A percentile compares a stretch with the other conserved stretches of the same genome.
These are phyloP conservation scores for Euleptes europaea DNA, from an alignment of 2,113 vertebrate species.

Conservation along the genomic window DNA sequence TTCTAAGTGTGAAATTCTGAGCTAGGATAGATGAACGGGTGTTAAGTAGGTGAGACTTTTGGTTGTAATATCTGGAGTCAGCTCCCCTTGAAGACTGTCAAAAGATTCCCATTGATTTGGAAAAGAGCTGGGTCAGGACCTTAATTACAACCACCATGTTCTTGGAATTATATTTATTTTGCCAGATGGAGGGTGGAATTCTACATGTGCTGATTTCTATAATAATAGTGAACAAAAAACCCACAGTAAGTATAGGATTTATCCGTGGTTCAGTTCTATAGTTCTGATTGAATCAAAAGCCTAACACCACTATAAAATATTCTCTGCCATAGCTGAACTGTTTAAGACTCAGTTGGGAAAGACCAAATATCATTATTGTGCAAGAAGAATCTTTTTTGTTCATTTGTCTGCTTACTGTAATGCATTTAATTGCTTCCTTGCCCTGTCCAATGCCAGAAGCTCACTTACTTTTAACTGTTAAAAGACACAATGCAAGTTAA, in stretches of 20 bases:
- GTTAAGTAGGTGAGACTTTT: conserved; percentile 30
- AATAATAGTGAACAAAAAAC: neutral
- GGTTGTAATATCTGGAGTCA: conserved; percentile 18
- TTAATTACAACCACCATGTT: neutral
- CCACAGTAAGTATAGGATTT: neutral
- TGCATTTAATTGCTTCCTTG: neutral
- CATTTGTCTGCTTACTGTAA: neutral
- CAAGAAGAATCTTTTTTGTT: neutral
- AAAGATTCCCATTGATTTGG: conserved; percentile 14
- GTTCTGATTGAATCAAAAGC: neutral
- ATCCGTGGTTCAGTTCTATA: neutral
- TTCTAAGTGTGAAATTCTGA: conserved; percentile 52
- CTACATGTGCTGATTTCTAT: neutral
- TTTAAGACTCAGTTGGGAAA: neutral
- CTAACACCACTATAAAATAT: neutral
- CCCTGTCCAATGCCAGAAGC: neutral
- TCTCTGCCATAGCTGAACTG: neutral
- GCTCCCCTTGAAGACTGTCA: neutral
- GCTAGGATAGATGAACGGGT: conserved; percentile 28
- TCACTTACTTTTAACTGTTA: neutral
- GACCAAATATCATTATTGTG: neutral
- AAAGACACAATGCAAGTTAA: neutral
- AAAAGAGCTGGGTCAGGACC: neutral
- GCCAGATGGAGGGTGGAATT: neutral
- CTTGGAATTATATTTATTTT: conserved; percentile 5